A percentile compares a stretch with the other conserved stretches of the same genome.
Conservation (phyloP, 2,797 vertebrate genomes). For the Enteromius fasciolatus region DNA sequence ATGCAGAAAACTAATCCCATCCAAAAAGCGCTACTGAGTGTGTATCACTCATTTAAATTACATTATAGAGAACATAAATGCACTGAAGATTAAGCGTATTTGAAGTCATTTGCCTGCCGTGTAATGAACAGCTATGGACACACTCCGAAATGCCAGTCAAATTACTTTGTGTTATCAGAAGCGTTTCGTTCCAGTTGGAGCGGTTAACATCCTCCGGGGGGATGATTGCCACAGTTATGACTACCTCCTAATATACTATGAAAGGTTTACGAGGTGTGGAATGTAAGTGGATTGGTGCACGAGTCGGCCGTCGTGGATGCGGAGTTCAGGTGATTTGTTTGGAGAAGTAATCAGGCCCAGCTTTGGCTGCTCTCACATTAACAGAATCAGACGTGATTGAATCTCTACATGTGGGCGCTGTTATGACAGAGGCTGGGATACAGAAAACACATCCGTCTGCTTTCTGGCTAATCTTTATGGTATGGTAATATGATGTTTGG, state of each 20-base stretch:
- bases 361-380: conserved; percentile 43
- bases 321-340: conserved; percentile 46
- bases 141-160: conserved; percentile 28
- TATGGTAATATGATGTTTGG: conserved; percentile 59
- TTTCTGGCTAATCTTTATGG: conserved; percentile 48
- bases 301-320: conserved; percentile 17
- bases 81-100: conserved; percentile 7
- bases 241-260: conserved; percentile 38
- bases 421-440: conserved; percentile 48
- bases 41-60: neutral
- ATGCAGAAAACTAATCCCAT: neutral
- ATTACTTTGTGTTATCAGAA: conserved; percentile 36
- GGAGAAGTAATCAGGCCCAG: conserved; percentile 50
- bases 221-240: conserved; percentile 41
- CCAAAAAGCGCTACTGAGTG: neutral
- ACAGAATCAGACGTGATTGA: conserved; percentile 42
- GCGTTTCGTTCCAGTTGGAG: conserved; percentile 33
- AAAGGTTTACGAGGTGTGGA: conserved; percentile 37
- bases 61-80: conserved; percentile 6
- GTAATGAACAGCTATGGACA: conserved; percentile 19
- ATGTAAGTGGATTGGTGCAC: conserved; percentile 37
- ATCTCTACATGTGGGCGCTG: conserved; percentile 44
- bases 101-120: conserved; percentile 21
- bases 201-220: conserved; percentile 2
- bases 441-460: conserved; percentile 32